These are phyloP conservation scores for Drosophila suboccidentalis DNA, from an alignment of 2,888 invertebrate species.

Conservation along the genomic window DNA sequence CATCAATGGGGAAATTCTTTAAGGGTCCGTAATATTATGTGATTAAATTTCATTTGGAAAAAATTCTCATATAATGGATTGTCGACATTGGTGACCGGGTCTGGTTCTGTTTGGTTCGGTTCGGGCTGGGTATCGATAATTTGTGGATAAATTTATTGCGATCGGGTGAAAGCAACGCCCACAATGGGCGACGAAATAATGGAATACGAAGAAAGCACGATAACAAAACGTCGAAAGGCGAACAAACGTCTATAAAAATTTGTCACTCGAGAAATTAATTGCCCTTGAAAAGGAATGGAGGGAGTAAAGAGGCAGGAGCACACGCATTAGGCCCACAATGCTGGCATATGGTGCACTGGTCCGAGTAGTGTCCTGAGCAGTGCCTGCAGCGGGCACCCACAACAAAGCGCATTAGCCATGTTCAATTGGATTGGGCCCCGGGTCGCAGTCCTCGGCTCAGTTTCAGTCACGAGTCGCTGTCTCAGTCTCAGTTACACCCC, in stretches of 20 bases:
- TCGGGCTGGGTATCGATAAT: constrained; percentile 68
- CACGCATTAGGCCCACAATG: constrained; percentile 78
- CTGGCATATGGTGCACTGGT: constrained; percentile 75
- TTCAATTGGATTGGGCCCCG: constrained; percentile 64
- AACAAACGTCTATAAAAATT: constrained; percentile 82
- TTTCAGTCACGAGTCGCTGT: constrained; percentile 19
- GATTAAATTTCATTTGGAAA: constrained; percentile 62
- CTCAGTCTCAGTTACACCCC: constrained; percentile 63
- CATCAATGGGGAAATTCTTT: constrained; percentile 7
- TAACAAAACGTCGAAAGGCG: constrained; percentile 22
- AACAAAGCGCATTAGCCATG: constrained; percentile 79
- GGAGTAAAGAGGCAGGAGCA: constrained; percentile 10
- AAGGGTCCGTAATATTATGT: constrained; percentile 15
- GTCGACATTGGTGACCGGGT: constrained; percentile 28
- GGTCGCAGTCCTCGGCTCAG: constrained; percentile 17
- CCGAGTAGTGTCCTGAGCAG: constrained; percentile 23
- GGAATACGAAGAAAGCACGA: constrained; percentile 44
- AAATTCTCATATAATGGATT: constrained; percentile 55
- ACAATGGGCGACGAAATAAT: constrained; percentile 51
- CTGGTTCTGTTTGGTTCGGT: background rate
- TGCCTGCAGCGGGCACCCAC: constrained; percentile 67
- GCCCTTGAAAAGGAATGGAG: constrained; percentile 81
- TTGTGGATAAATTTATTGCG: constrained; percentile 76
- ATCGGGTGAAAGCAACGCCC: constrained; percentile 72
- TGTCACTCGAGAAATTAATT: constrained; percentile 85